Evolutionary conservation across 2,888 invertebrate genomes (phyloP), one percentile per base, ranked within the genome.

Genomic region (Vannuccia rotundouncinata): DNA sequence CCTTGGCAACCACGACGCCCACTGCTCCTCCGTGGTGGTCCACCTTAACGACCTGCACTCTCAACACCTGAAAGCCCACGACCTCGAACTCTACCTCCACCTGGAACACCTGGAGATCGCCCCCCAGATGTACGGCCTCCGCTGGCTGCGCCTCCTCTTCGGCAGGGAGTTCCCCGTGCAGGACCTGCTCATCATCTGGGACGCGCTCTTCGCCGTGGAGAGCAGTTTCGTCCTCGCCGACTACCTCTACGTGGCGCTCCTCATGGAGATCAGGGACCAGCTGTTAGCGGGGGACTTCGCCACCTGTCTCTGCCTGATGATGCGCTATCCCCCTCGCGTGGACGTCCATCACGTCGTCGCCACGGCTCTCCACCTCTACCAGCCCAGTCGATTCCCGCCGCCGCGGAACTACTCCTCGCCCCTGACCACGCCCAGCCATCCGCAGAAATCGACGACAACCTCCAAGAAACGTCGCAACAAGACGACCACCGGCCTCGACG

Each of bases 71-170:
- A 90, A 91, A 82, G 91, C 91, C 66, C 89, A 90, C 84, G 92
- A 92, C 85, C 88, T 89, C 2, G 90, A 91, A 82, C 88, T 92
- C 66, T 91, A 88, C 83, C 89, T 89, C 82, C 92, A 93, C 89
- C 89, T 94, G 77, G 89, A 91, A 73, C 89, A 90, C 77, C 89
- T 92, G 84, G 92, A 93, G 84, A 93, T 94, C 84, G 92, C 93
- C n/a, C 91, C 94, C 85, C 93, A 93, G 84, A 90, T 94, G 59
- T 94, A 93, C 87, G 94, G 94, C 86, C 93, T 94, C 82, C 93
- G 94, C 0, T 94, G 94, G 94, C 89, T 94, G 31, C 90, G 94
- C 1, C 88, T 94, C 80, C 88, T 94, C 25, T 94, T 94, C 88
- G 94, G 94, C 0, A 90, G 94, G 0, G 94, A 94, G 88, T 94